Conservation (phyloP, 2,888 invertebrate species). For the Rhorus exstirpatorius region DNA sequence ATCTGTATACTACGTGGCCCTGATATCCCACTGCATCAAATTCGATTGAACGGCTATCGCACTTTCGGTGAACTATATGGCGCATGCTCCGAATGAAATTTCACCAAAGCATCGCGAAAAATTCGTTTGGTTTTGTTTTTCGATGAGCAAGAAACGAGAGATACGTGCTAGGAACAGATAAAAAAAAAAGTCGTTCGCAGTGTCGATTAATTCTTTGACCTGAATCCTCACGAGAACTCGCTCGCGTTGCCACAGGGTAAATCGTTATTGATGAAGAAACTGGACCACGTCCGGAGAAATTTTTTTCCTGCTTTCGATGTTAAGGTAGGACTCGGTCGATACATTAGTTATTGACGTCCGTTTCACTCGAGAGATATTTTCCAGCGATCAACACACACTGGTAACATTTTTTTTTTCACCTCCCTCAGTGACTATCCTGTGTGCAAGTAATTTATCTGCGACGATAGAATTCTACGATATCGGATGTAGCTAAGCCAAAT, state of each 20-base stretch:
- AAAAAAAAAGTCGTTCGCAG: slow-evolving; percentile 20
- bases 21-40: slow-evolving; percentile 71
- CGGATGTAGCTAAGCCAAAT: neutral
- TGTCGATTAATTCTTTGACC: slow-evolving; percentile 56
- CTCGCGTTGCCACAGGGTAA: slow-evolving; percentile 24
- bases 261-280: slow-evolving; percentile 46
- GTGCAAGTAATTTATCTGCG: slow-evolving; percentile 26
- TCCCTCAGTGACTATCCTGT: no score
- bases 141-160: neutral
- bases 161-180: slow-evolving; percentile 1
- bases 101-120: slow-evolving; percentile 55
- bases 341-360: slow-evolving; percentile 28
- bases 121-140: neutral
- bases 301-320: neutral
- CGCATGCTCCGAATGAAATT: slow-evolving; percentile 70
- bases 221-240: slow-evolving; percentile 35
- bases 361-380: neutral
- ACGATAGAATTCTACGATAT: neutral
- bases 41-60: slow-evolving; percentile 76
- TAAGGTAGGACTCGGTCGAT: slow-evolving; percentile 2
- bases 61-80: slow-evolving; percentile 29
- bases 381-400: neutral
- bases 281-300: slow-evolving; percentile 33
- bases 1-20: neutral
- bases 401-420: no score